These are phyloP conservation scores for Cydia amplana DNA, from an alignment of 1,140 invertebrate species.

Conservation along the genomic window DNA sequence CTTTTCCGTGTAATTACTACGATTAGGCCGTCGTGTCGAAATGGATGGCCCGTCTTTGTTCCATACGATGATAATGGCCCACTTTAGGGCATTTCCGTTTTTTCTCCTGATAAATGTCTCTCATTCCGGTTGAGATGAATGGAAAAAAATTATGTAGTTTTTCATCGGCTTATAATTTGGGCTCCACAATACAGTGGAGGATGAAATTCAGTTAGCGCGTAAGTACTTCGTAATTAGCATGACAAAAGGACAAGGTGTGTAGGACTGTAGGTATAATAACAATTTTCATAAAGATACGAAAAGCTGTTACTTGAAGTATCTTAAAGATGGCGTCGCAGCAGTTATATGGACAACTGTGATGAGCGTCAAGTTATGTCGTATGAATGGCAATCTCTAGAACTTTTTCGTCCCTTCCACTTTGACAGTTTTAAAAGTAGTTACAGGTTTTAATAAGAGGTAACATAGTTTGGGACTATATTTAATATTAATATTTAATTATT, in stretches of 20 bases:
- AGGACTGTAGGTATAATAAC: not conserved
- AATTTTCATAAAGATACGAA: not conserved
- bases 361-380: not conserved
- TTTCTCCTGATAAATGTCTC: slow-evolving; percentile 26
- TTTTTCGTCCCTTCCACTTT: not conserved
- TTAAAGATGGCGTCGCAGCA: not conserved
- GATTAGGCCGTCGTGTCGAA: not conserved
- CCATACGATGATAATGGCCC: slow-evolving; percentile 29
- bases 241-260: not conserved
- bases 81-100: slow-evolving; percentile 31
- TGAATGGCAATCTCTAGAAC: not conserved
- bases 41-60: slow-evolving; percentile 32
- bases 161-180: slow-evolving; percentile 28
- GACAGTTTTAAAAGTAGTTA: no score
- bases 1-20: slow-evolving; percentile 17
- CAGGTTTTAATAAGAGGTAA: no score
- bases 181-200: not conserved
- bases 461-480: no score
- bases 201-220: not conserved
- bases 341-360: not conserved
- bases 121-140: slow-evolving; percentile 26
- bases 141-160: slow-evolving; percentile 30
- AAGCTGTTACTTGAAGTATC: not conserved
- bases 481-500: no score
- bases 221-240: not conserved